These are phyloP conservation scores for Colletes latitarsis DNA, from an alignment of 1,140 invertebrate species.

Conservation along the genomic window DNA sequence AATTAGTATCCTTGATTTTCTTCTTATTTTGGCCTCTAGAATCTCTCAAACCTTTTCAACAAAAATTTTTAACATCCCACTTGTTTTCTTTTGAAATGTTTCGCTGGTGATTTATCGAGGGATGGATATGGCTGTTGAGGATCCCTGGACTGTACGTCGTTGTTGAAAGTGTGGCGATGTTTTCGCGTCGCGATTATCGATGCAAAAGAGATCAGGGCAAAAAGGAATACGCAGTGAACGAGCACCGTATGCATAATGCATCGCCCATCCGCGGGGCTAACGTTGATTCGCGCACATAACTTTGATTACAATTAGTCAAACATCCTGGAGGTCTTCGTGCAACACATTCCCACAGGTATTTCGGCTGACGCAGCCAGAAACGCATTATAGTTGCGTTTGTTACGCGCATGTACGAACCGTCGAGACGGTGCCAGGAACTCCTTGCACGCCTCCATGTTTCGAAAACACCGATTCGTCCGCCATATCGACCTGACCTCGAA, in stretches of 20 bases:
- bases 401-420: too few relatives aligned
- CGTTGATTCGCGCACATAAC: slow-evolving; percentile 49
- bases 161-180: not conserved
- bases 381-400: slow-evolving; percentile 37
- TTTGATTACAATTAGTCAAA: slow-evolving; percentile 48
- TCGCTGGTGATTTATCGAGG: too few relatives aligned
- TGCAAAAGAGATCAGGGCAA: slow-evolving; percentile 27
- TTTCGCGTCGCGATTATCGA: slow-evolving; percentile 4
- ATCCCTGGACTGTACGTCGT: too few relatives aligned
- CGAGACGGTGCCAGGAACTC: not conserved
- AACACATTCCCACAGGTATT: slow-evolving; percentile 45
- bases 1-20: too few relatives aligned
- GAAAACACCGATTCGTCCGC: slow-evolving; percentile 15
- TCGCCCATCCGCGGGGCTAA: slow-evolving; percentile 6
- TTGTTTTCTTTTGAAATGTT: too few relatives aligned
- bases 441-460: slow-evolving; percentile 6
- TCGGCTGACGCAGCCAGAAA: slow-evolving; percentile 30
- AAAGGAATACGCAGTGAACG: slow-evolving; percentile 22
- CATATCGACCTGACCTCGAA: not conserved
- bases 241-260: slow-evolving; percentile 32
- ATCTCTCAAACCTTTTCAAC: too few relatives aligned
- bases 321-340: slow-evolving; percentile 43
- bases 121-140: too few relatives aligned
- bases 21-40: too few relatives aligned
- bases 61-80: too few relatives aligned